Evolutionary conservation across 1,140 invertebrate species (phyloP), one percentile per base, ranked within the genome.

Genomic region (Micrasema minimum): DNA sequence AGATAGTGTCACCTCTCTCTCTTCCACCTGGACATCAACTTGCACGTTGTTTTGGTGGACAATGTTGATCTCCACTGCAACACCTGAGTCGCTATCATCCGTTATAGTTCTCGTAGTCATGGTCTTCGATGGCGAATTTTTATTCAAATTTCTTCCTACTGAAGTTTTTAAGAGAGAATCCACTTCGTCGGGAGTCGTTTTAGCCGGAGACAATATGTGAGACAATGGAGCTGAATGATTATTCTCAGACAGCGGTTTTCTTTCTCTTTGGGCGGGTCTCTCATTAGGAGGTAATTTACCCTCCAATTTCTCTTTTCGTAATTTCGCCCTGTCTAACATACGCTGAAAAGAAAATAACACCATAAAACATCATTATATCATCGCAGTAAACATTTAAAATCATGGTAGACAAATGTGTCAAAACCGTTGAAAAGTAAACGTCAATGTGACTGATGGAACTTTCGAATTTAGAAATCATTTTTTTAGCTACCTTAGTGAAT

Each of bases 61-160:
- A 69, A 85, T 85, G 23, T 85, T 85, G 6, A 85, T 85, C 71
- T 85, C 81, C 7, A 85, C 81, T 0, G 83, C 83, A 10, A 85
- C 80, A 64, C 83, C 81, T 1, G 81, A 83, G 16, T 72, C 73
- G 16, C 23, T 46, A 14, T 69, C 41, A 3, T 68, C 61, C 2
- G 10, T 50, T 1, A 59, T 31, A 23, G 66, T 14, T 6, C 9
- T 37, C 2, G 51, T 78, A 74, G 11, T 72, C 77, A 46, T 77
- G 74, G 10, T 71, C 77, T 14, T 79, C 43, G 61, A 79, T 80
- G n/a, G 76, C 73, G 51, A 72, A 73, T 73, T 78, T 77, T 20
- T 79, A 77, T 66, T 79, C 80, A 75, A 77, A 78, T 65, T 82
- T 80, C 75, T 82, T 79, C 67, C 79, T 78, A 4, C 81, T 80